Conservation (phyloP, 2,113 vertebrate genomes). For the Delphinus delphis region DNA sequence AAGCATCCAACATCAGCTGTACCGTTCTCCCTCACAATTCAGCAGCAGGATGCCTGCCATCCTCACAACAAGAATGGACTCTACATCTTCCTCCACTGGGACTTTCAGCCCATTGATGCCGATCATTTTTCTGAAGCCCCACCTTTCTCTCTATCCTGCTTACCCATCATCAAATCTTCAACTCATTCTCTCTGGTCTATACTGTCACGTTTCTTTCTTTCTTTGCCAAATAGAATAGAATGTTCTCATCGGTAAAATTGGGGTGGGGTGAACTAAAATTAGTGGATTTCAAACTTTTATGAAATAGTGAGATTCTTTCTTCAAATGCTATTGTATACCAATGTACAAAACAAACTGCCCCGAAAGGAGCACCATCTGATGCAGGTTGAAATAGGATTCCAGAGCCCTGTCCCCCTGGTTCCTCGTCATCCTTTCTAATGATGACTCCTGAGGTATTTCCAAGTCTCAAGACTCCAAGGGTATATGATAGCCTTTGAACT, state of each 20-base stretch:
- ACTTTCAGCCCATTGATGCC: background rate
- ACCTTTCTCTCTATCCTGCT: background rate
- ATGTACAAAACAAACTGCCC: background rate
- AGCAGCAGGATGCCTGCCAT: background rate
- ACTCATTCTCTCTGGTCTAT: background rate
- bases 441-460: background rate
- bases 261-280: background rate
- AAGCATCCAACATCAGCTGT: rapidly evolving
- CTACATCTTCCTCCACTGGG: background rate
- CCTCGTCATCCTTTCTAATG: background rate
- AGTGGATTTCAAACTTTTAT: background rate
- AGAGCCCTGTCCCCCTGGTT: background rate
- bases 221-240: background rate
- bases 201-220: background rate
- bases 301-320: background rate
- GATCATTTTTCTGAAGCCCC: background rate
- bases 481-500: background rate
- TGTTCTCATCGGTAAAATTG: background rate
- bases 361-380: background rate
- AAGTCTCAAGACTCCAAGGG: background rate
- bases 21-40: background rate
- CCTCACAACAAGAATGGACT: background rate
- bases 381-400: background rate
- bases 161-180: background rate
- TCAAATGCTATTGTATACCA: background rate